These are phyloP conservation scores for Clinocottus analis DNA, from an alignment of 2,113 vertebrate species.

Conservation along the genomic window DNA sequence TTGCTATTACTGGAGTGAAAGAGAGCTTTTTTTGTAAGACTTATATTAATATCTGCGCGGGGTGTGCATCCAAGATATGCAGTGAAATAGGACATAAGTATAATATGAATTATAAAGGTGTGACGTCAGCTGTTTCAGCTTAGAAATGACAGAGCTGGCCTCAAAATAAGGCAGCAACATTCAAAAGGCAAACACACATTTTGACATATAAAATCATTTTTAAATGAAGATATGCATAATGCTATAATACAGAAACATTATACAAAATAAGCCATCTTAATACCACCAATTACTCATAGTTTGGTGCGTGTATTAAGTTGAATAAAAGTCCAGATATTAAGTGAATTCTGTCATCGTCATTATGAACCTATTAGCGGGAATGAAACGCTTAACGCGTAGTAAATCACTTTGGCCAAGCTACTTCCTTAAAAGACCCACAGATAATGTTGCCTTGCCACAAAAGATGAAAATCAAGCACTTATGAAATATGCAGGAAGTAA, in stretches of 20 bases:
- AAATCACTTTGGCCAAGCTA: conserved; percentile 85
- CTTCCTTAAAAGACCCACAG: conserved; percentile 68
- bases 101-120: conserved; percentile 52
- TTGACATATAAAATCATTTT: conserved; percentile 58
- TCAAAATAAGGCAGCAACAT: conserved; percentile 57
- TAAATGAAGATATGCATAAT: conserved; percentile 66
- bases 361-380: conserved; percentile 27
- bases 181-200: conserved; percentile 66
- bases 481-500: conserved; percentile 64
- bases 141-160: conserved; percentile 54
- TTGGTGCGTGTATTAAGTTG: conserved; percentile 40
- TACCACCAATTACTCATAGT: conserved; percentile 49
- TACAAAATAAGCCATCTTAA: conserved; percentile 58
- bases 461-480: conserved; percentile 65
- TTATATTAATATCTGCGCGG: conserved; percentile 32
- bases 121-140: conserved; percentile 36
- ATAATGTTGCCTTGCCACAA: conserved; percentile 68
- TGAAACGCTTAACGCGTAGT: conserved; percentile 52
- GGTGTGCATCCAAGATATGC: conserved; percentile 46
- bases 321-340: conserved; percentile 54
- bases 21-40: conserved; percentile 46
- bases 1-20: conserved; percentile 49
- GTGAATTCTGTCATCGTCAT: conserved; percentile 16
- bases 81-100: conserved; percentile 27
- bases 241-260: conserved; percentile 76